These are phyloP conservation scores for Tamias sibiricus DNA, from an alignment of 2,113 vertebrate species.

Conservation along the genomic window DNA sequence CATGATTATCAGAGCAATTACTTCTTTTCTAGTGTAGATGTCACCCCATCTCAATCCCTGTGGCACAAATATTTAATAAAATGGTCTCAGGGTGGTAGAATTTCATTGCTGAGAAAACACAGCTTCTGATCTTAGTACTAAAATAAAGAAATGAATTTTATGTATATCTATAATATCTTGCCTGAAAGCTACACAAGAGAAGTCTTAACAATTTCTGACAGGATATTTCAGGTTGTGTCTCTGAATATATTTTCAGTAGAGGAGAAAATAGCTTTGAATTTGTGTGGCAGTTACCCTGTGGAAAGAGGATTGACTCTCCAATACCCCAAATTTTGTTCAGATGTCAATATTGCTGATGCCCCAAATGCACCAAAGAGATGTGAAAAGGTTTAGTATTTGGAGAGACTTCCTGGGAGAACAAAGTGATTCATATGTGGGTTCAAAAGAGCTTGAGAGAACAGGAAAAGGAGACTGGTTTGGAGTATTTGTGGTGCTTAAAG, in stretches of 20 bases:
- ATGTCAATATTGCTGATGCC: not conserved
- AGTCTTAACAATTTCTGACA: not conserved
- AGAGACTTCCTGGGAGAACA: not conserved
- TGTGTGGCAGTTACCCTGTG: not conserved
- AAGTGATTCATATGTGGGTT: not conserved
- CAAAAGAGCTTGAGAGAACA: not conserved
- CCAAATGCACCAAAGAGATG: not conserved
- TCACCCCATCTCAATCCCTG: not conserved
- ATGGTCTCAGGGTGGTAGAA: not conserved
- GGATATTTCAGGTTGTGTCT: constrained; percentile 35
- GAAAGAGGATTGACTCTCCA: not conserved
- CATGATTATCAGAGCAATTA: constrained; percentile 52
- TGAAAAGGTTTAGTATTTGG: not conserved
- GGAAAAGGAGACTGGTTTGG: not conserved
- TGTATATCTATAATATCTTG: not conserved
- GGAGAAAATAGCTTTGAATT: not conserved
- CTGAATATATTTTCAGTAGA: not conserved
- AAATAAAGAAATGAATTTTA: constrained; percentile 45
- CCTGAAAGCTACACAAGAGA: not conserved
- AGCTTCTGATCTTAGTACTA: constrained; percentile 30
- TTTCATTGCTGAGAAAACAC: constrained; percentile 46
- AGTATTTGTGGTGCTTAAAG: not conserved
- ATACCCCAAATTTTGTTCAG: not conserved
- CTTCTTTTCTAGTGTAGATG: constrained; percentile 6
- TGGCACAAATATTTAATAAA: constrained; percentile 55